A percentile compares a stretch with the other conserved stretches of the same genome.
Conservation (phyloP, 2,113 vertebrate genomes). For the Arothron firmamentum region DNA sequence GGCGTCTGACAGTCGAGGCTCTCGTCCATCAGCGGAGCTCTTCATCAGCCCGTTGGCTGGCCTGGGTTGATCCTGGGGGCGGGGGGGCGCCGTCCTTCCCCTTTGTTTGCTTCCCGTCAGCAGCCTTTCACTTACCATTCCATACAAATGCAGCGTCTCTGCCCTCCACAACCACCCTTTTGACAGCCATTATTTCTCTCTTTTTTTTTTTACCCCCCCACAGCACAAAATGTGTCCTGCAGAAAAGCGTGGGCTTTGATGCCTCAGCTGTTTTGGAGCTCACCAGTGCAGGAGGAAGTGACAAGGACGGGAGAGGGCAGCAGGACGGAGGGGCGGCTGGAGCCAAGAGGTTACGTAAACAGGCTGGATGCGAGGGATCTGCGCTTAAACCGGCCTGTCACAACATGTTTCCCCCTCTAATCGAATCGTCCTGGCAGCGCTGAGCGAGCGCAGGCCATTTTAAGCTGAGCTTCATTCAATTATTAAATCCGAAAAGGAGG, state of each 20-base stretch:
- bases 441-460: conserved; percentile 50
- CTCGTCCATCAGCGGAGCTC: conserved; percentile 52
- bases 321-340: conserved; percentile 13
- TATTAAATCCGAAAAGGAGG: conserved; percentile 55
- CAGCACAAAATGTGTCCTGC: conserved; percentile 50
- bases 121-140: conserved; percentile 58
- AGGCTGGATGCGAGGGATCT: conserved; percentile 31
- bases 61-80: conserved; percentile 40
- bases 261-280: too few species aligned
- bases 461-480: conserved; percentile 56
- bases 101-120: conserved; percentile 55
- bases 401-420: conserved; percentile 38
- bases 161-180: conserved; percentile 28
- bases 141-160: conserved; percentile 34
- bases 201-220: conserved; percentile 35
- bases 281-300: conserved; percentile 33
- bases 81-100: conserved; percentile 41
- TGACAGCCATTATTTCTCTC: conserved; percentile 45
- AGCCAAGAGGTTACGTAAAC: conserved; percentile 31
- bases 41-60: conserved; percentile 44
- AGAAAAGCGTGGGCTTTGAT: neutral
- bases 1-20: conserved; percentile 39
- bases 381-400: conserved; percentile 54
- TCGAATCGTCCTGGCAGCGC: conserved; percentile 55
- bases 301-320: conserved; percentile 19